Conservation (phyloP, 2,113 vertebrate species). For the Callipepla californica region DNA sequence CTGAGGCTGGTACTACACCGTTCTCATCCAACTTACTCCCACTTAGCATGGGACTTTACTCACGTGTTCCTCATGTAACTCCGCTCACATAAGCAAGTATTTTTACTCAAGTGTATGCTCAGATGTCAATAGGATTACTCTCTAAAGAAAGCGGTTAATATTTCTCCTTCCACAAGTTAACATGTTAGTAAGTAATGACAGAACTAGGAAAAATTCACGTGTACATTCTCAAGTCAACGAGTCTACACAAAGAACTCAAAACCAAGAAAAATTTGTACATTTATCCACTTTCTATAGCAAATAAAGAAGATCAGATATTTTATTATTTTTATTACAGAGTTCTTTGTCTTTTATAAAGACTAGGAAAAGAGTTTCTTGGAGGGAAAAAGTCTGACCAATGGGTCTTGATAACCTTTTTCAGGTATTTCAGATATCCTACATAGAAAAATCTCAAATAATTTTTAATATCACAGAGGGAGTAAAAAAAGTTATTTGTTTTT, state of each 20-base stretch:
- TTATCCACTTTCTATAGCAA: background rate
- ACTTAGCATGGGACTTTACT: background rate
- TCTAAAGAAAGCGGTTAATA: background rate
- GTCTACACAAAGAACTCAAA: background rate
- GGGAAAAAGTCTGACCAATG: background rate
- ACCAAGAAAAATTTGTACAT: background rate
- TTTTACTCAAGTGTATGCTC: background rate
- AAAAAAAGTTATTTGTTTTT: background rate
- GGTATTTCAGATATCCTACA: background rate
- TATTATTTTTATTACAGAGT: background rate
- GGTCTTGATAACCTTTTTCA: background rate
- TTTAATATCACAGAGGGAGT: background rate
- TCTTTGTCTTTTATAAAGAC: background rate
- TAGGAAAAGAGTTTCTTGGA: fast-evolving
- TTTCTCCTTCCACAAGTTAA: background rate
- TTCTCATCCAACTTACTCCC: background rate
- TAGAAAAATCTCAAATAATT: background rate
- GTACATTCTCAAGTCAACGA: background rate
- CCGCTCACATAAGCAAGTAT: background rate
- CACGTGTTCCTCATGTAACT: background rate
- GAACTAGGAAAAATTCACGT: background rate
- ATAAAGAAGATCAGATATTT: background rate
- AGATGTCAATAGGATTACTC: background rate
- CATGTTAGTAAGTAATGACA: background rate
- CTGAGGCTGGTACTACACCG: background rate